Conservation (phyloP, 2,797 vertebrate species). For the Lacerta bilineata region DNA sequence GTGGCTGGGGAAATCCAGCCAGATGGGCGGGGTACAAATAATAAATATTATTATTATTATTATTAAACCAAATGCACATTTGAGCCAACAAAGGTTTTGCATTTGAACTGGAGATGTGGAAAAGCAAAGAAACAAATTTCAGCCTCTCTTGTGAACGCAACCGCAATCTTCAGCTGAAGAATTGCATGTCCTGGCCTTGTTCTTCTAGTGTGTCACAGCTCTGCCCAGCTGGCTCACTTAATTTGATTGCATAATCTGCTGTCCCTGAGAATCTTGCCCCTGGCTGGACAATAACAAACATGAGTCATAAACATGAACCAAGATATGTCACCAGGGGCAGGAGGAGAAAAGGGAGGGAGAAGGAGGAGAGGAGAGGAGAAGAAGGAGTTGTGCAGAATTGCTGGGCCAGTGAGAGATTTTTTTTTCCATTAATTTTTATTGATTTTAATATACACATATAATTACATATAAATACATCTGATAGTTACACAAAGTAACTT, state of each 20-base stretch:
- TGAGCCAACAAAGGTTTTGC: not conserved
- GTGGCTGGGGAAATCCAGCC: no score
- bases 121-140: not conserved
- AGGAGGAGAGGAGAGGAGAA: not conserved
- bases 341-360: accelerated
- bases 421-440: no score
- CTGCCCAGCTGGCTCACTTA: not conserved
- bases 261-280: not conserved
- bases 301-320: not conserved
- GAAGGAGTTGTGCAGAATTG: not conserved
- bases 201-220: not conserved
- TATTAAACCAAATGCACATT: not conserved
- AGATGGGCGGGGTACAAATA: no score
- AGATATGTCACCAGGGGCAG: slow-evolving; percentile 9
- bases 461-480: no score
- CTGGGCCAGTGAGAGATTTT: not conserved
- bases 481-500: no score
- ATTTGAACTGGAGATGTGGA: not conserved
- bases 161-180: slow-evolving; percentile 33
- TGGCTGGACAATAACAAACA: not conserved
- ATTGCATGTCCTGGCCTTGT: not conserved
- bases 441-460: no score
- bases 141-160: not conserved
- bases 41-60: no score
- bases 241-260: not conserved